Base-by-base conservation (phyloP, 2,797 vertebrate species). In the Oreortyx pictus region DNA sequence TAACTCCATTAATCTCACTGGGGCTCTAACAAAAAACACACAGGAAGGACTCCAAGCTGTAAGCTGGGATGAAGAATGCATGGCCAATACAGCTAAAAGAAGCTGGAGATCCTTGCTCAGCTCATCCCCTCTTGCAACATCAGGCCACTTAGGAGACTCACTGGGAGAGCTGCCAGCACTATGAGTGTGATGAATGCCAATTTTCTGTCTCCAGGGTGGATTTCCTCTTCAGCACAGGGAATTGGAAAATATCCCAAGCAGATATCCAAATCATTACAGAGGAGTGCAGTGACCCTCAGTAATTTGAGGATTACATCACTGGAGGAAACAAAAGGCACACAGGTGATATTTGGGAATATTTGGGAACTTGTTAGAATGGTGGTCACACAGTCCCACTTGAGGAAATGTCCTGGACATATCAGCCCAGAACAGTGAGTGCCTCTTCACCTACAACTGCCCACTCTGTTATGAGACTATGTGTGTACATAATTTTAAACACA, bases 381-480 rank as follows among this genome's bases (percentile, higher is more conserved):
- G 31, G 46, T 18, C 12, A 49, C 29, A 60, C 11, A 52, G 27
- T 4, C 11, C 22, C 23, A 24, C 52, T 20, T 7, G 5, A 54
- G n/a, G 35, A 70, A 70, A 70, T 18, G 23, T 29, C 19, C 12
- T 61, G 47, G 65, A 61, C 15, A 33, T 56, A 11, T 6, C 64
- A 35, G 44, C 33, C 22, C n/a, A 27, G 17, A 12, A 27, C 12
- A 35, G 54, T 20, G 31, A n/a, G 20, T 4, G 16, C 27, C 62
- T 75, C 31, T 19, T 16, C 25, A 59, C 19, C 24, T 50, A 47
- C 15, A 33, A 19, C 50, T 37, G 25, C 41, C 16, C 18, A 18
- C 6, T 15, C 9, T 50, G 29, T 49, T 33, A 49, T 0, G 2
- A 0, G 11, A 18, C 23, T 54, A 0, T 14, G 10, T 6, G 27